Percentiles rank a stretch among this genome's conserved stretches.
Evolutionary conservation across 2,113 vertebrate species (phyloP).

Genomic region (Zosterops borbonicus): DNA sequence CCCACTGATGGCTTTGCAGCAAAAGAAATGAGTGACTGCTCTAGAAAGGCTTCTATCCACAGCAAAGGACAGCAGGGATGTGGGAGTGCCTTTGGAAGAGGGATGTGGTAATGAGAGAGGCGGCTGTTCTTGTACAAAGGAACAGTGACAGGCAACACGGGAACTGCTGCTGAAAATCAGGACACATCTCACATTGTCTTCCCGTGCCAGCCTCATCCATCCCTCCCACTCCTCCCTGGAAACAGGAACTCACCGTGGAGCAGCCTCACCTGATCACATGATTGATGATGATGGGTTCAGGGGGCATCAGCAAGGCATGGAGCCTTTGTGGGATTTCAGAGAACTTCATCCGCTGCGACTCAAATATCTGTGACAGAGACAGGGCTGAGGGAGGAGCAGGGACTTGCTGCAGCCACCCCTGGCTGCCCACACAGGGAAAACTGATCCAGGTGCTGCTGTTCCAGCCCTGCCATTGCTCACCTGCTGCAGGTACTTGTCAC

Average conservation of each 20-base stretch:
- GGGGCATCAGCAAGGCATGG: conserved; percentile 97
- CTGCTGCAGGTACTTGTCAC: conserved; percentile 92
- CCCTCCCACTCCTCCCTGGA: background rate
- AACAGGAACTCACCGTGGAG: background rate
- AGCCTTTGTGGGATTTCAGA: conserved; percentile 89
- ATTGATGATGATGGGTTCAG: conserved; percentile 99
- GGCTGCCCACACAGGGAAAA: background rate
- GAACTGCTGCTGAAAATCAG: background rate
- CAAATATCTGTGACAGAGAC: conserved; percentile 80
- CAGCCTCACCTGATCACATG: conserved; percentile 92
- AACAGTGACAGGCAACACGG: background rate
- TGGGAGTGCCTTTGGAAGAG: background rate
- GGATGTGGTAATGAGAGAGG: background rate
- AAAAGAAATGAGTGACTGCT: background rate
- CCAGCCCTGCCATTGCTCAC: conserved; percentile 25
- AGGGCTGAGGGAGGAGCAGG: background rate
- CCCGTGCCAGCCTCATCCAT: background rate
- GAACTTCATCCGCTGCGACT: conserved; percentile 89
- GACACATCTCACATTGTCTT: accelerated
- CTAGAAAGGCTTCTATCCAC: background rate
- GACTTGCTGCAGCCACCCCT: background rate
- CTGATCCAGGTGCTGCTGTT: accelerated
- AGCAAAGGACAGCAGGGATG: background rate
- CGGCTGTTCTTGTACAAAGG: background rate
- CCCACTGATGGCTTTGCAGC: background rate